These are phyloP conservation scores for Drosophila borealis DNA, from an alignment of 2,888 invertebrate species.

Conservation along the genomic window DNA sequence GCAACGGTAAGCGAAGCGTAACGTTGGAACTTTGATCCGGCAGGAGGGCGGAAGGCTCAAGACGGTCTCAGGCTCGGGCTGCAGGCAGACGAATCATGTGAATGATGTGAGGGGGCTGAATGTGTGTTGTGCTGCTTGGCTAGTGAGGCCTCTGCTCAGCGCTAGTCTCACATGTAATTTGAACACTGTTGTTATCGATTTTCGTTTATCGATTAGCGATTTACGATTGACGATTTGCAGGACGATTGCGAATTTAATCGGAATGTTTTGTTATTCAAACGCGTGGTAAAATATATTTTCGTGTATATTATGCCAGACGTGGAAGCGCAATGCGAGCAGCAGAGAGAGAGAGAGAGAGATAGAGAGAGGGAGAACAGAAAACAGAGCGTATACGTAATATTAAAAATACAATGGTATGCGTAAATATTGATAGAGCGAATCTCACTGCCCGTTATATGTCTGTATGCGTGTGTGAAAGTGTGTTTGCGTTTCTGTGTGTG, in stretches of 20 bases:
- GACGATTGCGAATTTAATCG: conserved; percentile 1
- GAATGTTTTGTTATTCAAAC: conserved; percentile 28
- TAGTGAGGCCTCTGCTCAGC: conserved; percentile 62
- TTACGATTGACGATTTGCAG: conserved; percentile 22
- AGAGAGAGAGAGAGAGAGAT: conserved; percentile 6
- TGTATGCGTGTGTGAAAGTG: conserved; percentile 20
- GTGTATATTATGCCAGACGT: conserved; percentile 39
- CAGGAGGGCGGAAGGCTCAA: conserved; percentile 54
- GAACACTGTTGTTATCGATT: conserved; percentile 61
- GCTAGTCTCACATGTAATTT: conserved; percentile 73
- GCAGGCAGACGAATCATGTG: conserved; percentile 56
- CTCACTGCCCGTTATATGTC: conserved; percentile 15
- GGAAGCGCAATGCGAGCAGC: conserved; percentile 18
- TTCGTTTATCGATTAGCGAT: conserved; percentile 47
- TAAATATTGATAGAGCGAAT: conserved; percentile 77
- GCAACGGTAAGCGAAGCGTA: conserved; percentile 48
- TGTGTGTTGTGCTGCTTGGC: conserved; percentile 57
- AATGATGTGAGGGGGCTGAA: conserved; percentile 52
- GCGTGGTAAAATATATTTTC: conserved; percentile 42
- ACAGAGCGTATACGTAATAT: conserved; percentile 73
- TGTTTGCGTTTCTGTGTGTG: conserved; percentile 19
- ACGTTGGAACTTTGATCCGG: conserved; percentile 38
- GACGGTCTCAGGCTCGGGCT: conserved; percentile 45
- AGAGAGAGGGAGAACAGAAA: conserved; percentile 18
- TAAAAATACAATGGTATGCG: conserved; percentile 73